A percentile compares a stretch with the other conserved stretches of the same genome.
phyloP scores from a whole-genome alignment of 1,140 invertebrate species.

The Heliconius hewitsoni region DNA sequence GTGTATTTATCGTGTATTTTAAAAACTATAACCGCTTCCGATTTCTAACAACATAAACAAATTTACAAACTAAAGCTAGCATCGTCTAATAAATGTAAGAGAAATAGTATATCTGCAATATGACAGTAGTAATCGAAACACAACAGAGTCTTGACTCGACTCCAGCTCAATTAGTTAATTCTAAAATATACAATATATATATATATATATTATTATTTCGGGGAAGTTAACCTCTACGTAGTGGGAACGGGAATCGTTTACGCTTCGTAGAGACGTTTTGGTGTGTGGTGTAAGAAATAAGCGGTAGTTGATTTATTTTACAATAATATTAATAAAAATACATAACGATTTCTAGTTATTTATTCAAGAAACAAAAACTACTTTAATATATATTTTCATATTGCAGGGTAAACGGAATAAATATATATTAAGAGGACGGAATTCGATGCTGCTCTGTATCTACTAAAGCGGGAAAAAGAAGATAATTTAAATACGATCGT shows the following conservation, averaged over 20 bases:
- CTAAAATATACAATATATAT: conserved; percentile 59
- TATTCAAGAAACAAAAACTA: no score
- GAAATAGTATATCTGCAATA: conserved; percentile 14
- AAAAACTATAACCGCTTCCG: no score
- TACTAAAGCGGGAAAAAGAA: no score
- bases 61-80: not conserved
- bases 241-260: conserved; percentile 53
- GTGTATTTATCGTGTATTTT: no score
- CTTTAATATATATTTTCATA: no score
- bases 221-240: conserved; percentile 49
- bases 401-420: no score
- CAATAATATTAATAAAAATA: not conserved
- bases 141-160: conserved; percentile 21
- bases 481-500: no score
- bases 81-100: not conserved
- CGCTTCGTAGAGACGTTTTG: conserved; percentile 31
- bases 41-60: no score
- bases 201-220: conserved; percentile 54
- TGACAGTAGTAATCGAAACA: conserved; percentile 10
- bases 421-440: no score
- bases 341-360: no score
- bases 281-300: not conserved
- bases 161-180: conserved; percentile 36
- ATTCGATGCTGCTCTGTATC: no score
- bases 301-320: not conserved